A percentile compares a stretch with the other conserved stretches of the same genome.
Evolutionary conservation across 2,888 invertebrate species (phyloP).

Genomic region (Taphrorychus bicolor): DNA sequence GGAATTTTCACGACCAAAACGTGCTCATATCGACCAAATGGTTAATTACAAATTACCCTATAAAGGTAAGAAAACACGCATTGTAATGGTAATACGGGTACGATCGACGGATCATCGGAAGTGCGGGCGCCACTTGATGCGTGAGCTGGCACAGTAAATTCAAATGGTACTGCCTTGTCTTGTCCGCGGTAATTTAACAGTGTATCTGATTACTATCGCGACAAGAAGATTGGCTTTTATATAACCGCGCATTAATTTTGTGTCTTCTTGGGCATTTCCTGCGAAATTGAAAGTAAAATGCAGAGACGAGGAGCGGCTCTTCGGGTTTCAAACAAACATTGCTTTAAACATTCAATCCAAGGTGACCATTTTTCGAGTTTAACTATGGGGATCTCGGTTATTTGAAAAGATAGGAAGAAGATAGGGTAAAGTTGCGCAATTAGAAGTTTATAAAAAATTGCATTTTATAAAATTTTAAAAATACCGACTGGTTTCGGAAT

Average conservation of each 20-base stretch:
- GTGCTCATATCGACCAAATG: not conserved
- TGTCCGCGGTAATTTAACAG: constrained; percentile 23
- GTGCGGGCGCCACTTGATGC: constrained; percentile 30
- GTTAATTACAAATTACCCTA: not conserved
- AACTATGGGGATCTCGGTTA: too few species aligned
- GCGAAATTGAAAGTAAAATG: constrained; percentile 1
- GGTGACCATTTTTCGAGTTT: too few species aligned
- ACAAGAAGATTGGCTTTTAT: constrained; percentile 24
- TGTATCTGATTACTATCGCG: constrained; percentile 23
- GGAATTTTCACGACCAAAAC: constrained; percentile 5
- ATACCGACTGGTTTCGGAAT: too few species aligned
- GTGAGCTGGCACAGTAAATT: constrained; percentile 13
- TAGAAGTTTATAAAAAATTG: too few species aligned
- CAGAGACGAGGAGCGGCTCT: not conserved
- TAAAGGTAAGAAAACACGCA: not conserved
- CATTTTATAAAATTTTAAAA: too few species aligned
- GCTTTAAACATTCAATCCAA: not conserved
- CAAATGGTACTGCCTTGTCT: constrained; percentile 25
- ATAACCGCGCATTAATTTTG: constrained; percentile 18
- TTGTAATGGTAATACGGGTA: too few species aligned
- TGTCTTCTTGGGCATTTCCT: not conserved
- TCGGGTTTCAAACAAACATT: not conserved
- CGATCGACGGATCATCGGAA: constrained; percentile 9
- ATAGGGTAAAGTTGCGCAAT: too few species aligned
- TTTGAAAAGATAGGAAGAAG: too few species aligned